Conservation (phyloP, 2,888 invertebrate species). For the Trilocha varians region DNA sequence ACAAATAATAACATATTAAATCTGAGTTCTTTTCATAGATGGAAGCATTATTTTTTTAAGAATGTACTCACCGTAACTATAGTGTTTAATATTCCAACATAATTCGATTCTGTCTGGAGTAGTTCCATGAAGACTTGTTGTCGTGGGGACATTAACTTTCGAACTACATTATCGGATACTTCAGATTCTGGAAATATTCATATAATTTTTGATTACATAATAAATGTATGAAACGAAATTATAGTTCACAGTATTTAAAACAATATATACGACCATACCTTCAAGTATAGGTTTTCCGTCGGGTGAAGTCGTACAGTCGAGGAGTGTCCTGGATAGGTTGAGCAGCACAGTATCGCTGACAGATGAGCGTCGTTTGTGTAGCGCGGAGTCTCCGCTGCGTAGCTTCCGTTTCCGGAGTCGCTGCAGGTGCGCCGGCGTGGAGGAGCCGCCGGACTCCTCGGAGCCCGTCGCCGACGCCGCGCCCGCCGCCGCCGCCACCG, state of each 20-base stretch:
- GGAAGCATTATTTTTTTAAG: background rate
- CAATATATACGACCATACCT: slow-evolving; percentile 46
- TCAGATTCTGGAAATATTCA: slow-evolving; percentile 58
- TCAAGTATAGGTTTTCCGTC: slow-evolving; percentile 76
- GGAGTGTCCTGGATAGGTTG: slow-evolving; percentile 89
- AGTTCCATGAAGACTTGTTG: slow-evolving; percentile 93
- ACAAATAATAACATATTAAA: slow-evolving; percentile 19
- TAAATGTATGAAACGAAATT: slow-evolving; percentile 1
- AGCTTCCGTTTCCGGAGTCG: slow-evolving; percentile 87
- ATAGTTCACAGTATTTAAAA: slow-evolving; percentile 4
- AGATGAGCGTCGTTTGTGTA: slow-evolving; percentile 87
- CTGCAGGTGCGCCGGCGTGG: slow-evolving; percentile 57
- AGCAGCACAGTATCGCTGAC: slow-evolving; percentile 88
- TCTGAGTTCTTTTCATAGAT: background rate
- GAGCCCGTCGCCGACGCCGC: slow-evolving; percentile 19
- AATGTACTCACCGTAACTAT: slow-evolving; percentile 83
- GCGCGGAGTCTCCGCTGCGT: slow-evolving; percentile 67
- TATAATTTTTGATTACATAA: background rate
- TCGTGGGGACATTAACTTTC: slow-evolving; percentile 81
- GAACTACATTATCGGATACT: slow-evolving; percentile 74
- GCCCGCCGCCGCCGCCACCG: slow-evolving; percentile 14
- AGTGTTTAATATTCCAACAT: slow-evolving; percentile 94
- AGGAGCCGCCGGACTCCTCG: slow-evolving; percentile 22
- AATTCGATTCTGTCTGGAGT: slow-evolving; percentile 97
- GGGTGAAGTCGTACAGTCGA: slow-evolving; percentile 90